Evolutionary conservation across 2,888 invertebrate genomes (phyloP), one percentile per base, ranked within the genome.

Genomic region (Epistrophe grossulariae): DNA sequence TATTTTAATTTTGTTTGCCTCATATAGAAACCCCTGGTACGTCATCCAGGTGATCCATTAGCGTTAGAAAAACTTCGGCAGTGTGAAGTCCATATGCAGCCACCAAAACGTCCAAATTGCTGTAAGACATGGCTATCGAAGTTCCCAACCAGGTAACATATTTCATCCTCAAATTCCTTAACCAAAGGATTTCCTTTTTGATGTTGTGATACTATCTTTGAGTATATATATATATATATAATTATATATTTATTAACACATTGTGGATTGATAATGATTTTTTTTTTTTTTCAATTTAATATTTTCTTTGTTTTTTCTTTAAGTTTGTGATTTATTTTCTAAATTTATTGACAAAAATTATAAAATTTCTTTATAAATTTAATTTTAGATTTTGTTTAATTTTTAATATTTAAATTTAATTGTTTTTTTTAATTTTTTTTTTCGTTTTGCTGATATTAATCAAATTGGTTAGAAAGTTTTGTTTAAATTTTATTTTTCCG

Each of bases 101-200:
- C 96, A 89, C 95, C 95, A 89, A 93, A 93, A 90, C 95, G 96
- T 92, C 96, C 96, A 94, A 97, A 97, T 94, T 97, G 97, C 95
- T 98, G 98, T 94, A 95, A 96, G 92, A 96, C 97, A 91, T 98
- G 98, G 98, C 95, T 98, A 93, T 96, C 97, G 93, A 98, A 98
- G 94, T 98, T 98, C 94, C 98, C 98, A 84, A 98, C 98, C 90
- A 95, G 97, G 92, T 93, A 93, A 91, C 88, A 84, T 57, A 66
- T 83, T 87, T 88, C 74, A 77, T 87, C 88, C 82, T 88, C 68
- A 72, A 71, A 80, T 59, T 83, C 79, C 84, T 84, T 84, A 77
- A 79, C 60, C 66, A 90, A 92, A 91, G 92, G 92, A 92, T 92
- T 93, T 92, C 91, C 93, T 92, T 92, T 92, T 93, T 92, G 92